phyloP scores from a whole-genome alignment of 2,797 vertebrate species.

The Ptychobarbus kaznakovi region DNA sequence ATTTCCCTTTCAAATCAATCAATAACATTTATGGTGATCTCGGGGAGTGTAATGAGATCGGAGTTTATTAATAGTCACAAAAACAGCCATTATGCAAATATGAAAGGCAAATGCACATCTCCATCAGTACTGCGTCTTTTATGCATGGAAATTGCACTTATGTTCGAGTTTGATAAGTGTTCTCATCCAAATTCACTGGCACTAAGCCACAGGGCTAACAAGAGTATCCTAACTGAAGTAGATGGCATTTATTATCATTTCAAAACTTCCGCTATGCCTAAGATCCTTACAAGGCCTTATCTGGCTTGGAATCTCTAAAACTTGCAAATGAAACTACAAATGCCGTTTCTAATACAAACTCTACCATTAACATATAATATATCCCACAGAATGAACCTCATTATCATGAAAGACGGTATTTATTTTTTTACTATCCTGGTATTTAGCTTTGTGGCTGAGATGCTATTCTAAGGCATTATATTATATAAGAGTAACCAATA shows the following conservation, averaged over 20 bases:
- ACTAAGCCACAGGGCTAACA: background rate
- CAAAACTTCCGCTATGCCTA: background rate
- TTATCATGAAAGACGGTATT: background rate
- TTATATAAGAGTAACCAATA: background rate
- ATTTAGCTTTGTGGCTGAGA: background rate
- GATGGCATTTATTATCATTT: background rate
- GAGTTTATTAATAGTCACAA: background rate
- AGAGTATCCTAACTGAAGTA: background rate
- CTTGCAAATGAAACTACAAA: background rate
- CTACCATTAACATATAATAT: background rate
- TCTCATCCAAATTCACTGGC: conserved; percentile 25
- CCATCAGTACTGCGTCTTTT: background rate
- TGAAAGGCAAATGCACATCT: background rate
- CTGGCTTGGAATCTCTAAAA: background rate
- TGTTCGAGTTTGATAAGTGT: background rate
- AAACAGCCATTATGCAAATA: conserved; percentile 11
- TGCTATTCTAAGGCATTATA: background rate
- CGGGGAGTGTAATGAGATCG: background rate
- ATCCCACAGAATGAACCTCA: background rate
- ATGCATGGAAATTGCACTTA: background rate
- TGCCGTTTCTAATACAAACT: background rate
- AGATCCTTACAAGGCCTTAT: background rate
- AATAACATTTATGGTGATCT: conserved; percentile 5
- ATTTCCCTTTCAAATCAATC: background rate
- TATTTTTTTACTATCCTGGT: background rate